Evolutionary conservation across 2,797 vertebrate genomes (phyloP).

Genomic region (Chlorospingus flavigularis): DNA sequence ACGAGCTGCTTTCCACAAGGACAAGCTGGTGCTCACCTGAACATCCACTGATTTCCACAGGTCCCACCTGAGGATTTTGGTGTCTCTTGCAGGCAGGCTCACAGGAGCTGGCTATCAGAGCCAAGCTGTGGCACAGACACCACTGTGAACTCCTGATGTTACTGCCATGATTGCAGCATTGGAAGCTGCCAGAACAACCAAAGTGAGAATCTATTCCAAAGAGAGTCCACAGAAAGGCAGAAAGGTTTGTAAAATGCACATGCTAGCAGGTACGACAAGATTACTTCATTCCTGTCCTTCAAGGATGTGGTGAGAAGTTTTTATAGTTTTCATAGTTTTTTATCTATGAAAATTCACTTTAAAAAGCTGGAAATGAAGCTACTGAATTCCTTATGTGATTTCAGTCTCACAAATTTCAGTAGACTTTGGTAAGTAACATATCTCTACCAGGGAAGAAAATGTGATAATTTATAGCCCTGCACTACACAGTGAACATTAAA

Average conservation of each 20-base stretch:
- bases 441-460: not conserved
- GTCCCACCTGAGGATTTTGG: not conserved
- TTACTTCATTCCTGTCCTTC: not conserved
- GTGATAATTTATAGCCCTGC: not conserved
- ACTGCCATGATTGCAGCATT: accelerated
- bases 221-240: not conserved
- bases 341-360: not conserved
- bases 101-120: accelerated
- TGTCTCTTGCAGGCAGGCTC: not conserved
- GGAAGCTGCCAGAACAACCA: not conserved
- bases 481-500: not conserved
- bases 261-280: accelerated
- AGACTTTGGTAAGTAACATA: not conserved
- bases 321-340: too few species aligned
- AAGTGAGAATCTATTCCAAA: not conserved
- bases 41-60: not conserved
- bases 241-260: not conserved
- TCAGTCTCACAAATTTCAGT: not conserved
- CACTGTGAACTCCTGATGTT: not conserved
- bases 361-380: not conserved
- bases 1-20: not conserved
- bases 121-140: not conserved
- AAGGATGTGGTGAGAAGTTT: not conserved
- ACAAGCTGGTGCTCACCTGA: not conserved
- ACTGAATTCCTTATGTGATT: not conserved